Evolutionary conservation across 2,888 invertebrate species (phyloP).

Genomic region (Agriotes lineatus): DNA sequence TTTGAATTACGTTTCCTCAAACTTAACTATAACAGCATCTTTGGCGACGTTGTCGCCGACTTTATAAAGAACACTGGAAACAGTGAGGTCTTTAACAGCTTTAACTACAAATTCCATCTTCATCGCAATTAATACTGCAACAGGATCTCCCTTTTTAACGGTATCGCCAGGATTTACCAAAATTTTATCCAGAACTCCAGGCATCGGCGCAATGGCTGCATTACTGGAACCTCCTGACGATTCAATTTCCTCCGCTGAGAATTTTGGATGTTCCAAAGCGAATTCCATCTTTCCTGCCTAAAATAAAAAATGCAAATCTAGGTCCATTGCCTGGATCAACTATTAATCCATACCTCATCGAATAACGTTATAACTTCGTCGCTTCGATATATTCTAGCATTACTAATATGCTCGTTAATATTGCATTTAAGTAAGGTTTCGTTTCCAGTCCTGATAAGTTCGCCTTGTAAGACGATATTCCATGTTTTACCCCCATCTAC

Average conservation of each 20-base stretch:
- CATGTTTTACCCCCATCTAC: slow-evolving; percentile 69
- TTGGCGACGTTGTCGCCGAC: slow-evolving; percentile 89
- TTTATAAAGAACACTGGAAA: slow-evolving; percentile 79
- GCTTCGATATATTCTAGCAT: slow-evolving; percentile 71
- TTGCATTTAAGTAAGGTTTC: slow-evolving; percentile 67
- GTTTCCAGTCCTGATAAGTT: slow-evolving; percentile 61
- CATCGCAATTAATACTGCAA: slow-evolving; percentile 98
- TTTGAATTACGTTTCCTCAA: too few species aligned
- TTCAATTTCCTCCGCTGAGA: slow-evolving; percentile 65
- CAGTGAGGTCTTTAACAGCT: slow-evolving; percentile 82
- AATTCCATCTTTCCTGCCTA: slow-evolving; percentile 79
- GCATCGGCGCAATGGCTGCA: slow-evolving; percentile 89
- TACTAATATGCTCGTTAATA: slow-evolving; percentile 69
- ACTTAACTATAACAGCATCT: slow-evolving; percentile 73
- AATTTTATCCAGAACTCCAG: slow-evolving; percentile 93
- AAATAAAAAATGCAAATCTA: slow-evolving; percentile 50
- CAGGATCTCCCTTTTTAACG: slow-evolving; percentile 88
- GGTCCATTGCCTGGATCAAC: too few species aligned
- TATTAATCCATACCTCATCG: slow-evolving; percentile 71
- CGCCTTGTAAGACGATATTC: slow-evolving; percentile 68
- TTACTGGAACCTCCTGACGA: slow-evolving; percentile 65
- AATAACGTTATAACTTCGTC: slow-evolving; percentile 75
- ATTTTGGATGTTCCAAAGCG: slow-evolving; percentile 73
- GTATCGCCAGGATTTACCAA: slow-evolving; percentile 84
- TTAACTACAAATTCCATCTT: slow-evolving; percentile 99